Evolutionary conservation across 2,797 vertebrate species (phyloP).

Genomic region (Poeciliopsis presidionis): DNA sequence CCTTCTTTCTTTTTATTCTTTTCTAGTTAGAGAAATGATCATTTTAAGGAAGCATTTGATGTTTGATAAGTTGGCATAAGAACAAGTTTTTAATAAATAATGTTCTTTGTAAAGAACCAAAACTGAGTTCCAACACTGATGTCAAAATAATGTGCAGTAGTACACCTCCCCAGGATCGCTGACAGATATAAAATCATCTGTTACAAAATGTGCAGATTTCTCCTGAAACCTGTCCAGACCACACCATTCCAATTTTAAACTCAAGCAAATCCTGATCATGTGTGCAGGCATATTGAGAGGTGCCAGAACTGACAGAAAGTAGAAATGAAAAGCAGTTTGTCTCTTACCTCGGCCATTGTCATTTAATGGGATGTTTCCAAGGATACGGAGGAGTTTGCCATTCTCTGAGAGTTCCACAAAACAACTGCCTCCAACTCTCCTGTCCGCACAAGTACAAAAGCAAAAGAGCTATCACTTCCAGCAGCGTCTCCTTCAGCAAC

Average conservation of each 20-base stretch:
- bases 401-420: slow-evolving; percentile 87
- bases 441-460: slow-evolving; percentile 86
- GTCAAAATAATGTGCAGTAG: background rate
- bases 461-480: slow-evolving; percentile 83
- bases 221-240: background rate
- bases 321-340: slow-evolving; percentile 37
- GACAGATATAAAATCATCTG: background rate
- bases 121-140: background rate
- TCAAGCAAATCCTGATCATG: slow-evolving; percentile 21
- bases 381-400: slow-evolving; percentile 86
- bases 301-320: slow-evolving; percentile 8
- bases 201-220: background rate
- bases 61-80: background rate
- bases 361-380: slow-evolving; percentile 84
- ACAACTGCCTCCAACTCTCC: slow-evolving; percentile 86
- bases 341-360: slow-evolving; percentile 94
- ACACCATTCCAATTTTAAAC: slow-evolving; percentile 5
- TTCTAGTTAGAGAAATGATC: background rate
- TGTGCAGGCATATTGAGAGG: slow-evolving; percentile 2
- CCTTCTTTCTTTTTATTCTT: background rate
- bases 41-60: background rate
- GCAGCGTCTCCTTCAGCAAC: slow-evolving; percentile 60
- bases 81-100: background rate
- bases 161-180: background rate
- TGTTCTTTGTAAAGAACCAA: background rate